Percentiles rank a stretch among this genome's conserved stretches.
phyloP scores from a whole-genome alignment of 2,113 vertebrate species.

The Pseudopodoces humilis region DNA sequence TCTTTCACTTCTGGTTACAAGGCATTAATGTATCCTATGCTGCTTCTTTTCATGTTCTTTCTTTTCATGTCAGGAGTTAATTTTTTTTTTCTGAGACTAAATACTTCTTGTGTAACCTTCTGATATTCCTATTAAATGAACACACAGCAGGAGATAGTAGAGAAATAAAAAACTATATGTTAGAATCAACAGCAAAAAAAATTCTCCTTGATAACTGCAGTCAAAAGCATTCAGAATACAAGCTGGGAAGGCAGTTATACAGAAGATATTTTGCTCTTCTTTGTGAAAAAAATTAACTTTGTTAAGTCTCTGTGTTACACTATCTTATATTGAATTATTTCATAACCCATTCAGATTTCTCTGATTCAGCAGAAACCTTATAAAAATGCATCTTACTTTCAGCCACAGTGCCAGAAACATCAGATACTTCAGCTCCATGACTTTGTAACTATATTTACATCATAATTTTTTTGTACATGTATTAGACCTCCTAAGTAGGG shows the following conservation, averaged over 20 bases:
- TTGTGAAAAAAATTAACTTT: background rate
- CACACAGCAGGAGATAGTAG: background rate
- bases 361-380: background rate
- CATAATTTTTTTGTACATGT: background rate
- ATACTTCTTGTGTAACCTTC: conserved; percentile 8
- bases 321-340: background rate
- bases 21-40: background rate
- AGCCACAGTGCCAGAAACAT: background rate
- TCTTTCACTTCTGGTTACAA: conserved; percentile 17
- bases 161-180: background rate
- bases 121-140: conserved; percentile 5
- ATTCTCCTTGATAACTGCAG: background rate
- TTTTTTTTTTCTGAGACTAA: conserved; percentile 1
- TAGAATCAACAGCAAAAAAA: background rate
- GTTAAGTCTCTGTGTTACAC: background rate
- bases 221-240: background rate
- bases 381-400: background rate
- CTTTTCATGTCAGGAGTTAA: background rate
- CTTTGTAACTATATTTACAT: background rate
- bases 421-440: background rate
- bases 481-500: background rate
- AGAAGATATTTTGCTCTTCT: background rate
- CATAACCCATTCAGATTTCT: background rate
- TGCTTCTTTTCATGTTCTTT: background rate
- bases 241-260: rapidly evolving